These are phyloP conservation scores for Polypedilum pembai DNA, from an alignment of 1,140 invertebrate species.

Conservation along the genomic window DNA sequence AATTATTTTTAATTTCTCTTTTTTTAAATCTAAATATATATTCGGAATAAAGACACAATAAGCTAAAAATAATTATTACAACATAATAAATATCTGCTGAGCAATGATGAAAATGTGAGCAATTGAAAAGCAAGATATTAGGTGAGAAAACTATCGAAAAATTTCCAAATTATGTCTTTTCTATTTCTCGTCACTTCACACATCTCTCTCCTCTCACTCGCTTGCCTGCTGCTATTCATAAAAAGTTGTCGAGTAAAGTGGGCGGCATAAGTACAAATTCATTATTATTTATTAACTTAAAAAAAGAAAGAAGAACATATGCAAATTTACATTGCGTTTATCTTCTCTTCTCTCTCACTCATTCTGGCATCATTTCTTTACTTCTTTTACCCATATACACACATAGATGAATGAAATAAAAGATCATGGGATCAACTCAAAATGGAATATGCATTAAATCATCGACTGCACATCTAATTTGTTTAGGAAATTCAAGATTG, in stretches of 20 bases:
- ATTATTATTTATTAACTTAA: slow-evolving; percentile 1
- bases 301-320: slow-evolving; percentile 1
- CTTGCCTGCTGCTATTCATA: neutral
- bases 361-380: no score
- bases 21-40: no score
- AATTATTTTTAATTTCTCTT: no score
- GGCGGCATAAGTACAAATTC: slow-evolving; percentile 4
- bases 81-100: neutral
- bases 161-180: neutral
- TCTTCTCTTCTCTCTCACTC: no score
- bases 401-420: neutral
- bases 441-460: slow-evolving; percentile 5
- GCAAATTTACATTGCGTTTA: neutral
- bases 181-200: neutral
- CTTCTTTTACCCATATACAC: no score
- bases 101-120: neutral
- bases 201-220: neutral
- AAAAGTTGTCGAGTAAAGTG: neutral
- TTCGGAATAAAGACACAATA: no score
- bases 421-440: slow-evolving; percentile 10
- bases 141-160: neutral
- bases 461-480: neutral
- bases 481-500: neutral
- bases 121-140: neutral
- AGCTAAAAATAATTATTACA: no score